Evolutionary conservation across 64 coral and sea anemone genomes (phyloP).

Genomic region (Exaiptasia diaphana): DNA sequence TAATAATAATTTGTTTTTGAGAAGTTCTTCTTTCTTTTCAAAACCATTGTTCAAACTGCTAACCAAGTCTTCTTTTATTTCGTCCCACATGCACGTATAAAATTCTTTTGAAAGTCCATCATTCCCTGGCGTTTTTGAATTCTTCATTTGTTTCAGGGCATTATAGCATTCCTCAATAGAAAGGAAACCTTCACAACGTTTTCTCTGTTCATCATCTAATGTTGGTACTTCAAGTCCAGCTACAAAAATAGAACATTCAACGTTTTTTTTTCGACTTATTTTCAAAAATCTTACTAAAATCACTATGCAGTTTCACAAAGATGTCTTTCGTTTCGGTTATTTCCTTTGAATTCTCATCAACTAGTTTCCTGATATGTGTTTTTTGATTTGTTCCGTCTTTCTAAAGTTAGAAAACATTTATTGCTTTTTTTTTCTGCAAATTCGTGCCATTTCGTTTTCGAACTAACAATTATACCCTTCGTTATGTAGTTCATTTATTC

Average conservation of each 20-base stretch:
- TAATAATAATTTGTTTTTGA: not conserved
- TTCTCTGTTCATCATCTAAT: not conserved
- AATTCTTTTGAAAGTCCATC: not conserved
- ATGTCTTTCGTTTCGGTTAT: not conserved
- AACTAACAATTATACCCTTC: not conserved
- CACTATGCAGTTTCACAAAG: not conserved
- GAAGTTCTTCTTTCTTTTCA: not conserved
- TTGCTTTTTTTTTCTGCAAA: constrained; percentile 1
- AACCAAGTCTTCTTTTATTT: not conserved
- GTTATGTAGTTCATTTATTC: not conserved
- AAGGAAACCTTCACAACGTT: not conserved
- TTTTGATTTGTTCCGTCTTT: constrained; percentile 4
- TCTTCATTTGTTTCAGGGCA: not conserved
- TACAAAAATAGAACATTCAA: not conserved
- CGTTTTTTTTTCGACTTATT: not conserved
- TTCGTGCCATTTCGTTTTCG: not conserved
- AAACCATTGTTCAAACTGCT: not conserved
- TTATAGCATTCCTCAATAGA: not conserved
- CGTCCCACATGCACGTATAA: not conserved
- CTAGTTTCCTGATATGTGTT: not conserved
- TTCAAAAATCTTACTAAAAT: not conserved
- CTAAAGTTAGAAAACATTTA: not conserved
- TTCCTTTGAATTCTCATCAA: not conserved
- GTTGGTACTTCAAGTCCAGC: too few species aligned
- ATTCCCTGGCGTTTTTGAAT: not conserved